A percentile compares a stretch with the other conserved stretches of the same genome.
Evolutionary conservation across 2,113 vertebrate species (phyloP).

Genomic region (Coptodon bakossiorum): DNA sequence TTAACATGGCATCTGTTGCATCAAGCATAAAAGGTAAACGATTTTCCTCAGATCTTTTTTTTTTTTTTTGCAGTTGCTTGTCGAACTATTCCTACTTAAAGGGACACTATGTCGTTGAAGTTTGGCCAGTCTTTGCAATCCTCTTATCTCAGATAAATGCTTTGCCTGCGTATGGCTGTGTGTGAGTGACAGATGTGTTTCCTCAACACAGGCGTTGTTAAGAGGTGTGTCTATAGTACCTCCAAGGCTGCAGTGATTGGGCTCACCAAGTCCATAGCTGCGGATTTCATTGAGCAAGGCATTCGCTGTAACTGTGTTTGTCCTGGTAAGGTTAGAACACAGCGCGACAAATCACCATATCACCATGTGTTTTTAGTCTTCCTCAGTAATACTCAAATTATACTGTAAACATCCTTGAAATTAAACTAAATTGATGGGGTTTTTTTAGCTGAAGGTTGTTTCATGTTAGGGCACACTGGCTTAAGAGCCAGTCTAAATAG

Average conservation of each 20-base stretch:
- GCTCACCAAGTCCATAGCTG: slow-evolving; percentile 90
- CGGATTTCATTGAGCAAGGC: slow-evolving; percentile 89
- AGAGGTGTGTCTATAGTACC: slow-evolving; percentile 86
- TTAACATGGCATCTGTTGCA: slow-evolving; percentile 94
- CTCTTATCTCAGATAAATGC: slow-evolving; percentile 40
- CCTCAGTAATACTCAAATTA: not conserved
- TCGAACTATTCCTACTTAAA: not conserved
- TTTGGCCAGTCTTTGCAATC: slow-evolving; percentile 37
- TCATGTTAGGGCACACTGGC: not conserved
- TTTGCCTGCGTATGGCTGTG: not conserved
- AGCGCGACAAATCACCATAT: not conserved
- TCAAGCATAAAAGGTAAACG: slow-evolving; percentile 90
- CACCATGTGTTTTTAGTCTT: not conserved
- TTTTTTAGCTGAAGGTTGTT: not conserved
- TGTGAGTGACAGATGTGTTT: slow-evolving; percentile 25
- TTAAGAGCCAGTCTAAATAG: not conserved
- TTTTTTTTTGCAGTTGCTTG: not conserved
- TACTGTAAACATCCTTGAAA: not conserved
- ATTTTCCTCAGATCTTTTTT: not conserved
- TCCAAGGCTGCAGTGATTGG: slow-evolving; percentile 94
- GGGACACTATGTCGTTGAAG: not conserved
- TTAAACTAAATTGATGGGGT: rapidly evolving
- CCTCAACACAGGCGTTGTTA: slow-evolving; percentile 76
- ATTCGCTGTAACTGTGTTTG: slow-evolving; percentile 94
- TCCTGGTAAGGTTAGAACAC: slow-evolving; percentile 77